Evolutionary conservation across 1,140 invertebrate genomes (phyloP), one percentile per base, ranked within the genome.

Genomic region (Sycophaga agraensis): DNA sequence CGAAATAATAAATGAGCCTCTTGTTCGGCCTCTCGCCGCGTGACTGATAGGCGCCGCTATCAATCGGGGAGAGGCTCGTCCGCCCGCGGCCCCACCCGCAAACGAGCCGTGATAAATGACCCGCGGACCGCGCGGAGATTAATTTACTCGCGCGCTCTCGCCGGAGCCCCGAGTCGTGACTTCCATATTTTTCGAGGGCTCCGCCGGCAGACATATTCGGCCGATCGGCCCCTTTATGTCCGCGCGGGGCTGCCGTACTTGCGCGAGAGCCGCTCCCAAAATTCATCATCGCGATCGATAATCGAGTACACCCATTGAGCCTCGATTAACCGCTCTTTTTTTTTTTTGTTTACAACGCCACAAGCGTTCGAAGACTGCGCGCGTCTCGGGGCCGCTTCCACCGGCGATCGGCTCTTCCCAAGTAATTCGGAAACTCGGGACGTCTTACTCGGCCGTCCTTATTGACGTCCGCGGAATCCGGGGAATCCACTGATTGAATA

Each of bases 401-500:
- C n/a, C n/a, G n/a, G n/a, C n/a, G n/a, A n/a, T n/a, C n/a, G n/a
- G n/a, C n/a, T n/a, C n/a, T 63, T 66, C 34, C 51, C 64, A 69
- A 77, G 73, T 73, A 70, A 70, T 72, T 68, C 67, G 55, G 53
- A n/a, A 63, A 69, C 60, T 53, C 67, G 59, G 59, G 71, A 76
- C 76, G 67, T 76, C 76, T 79, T 75, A 78, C 70, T 78, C 65
- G 65, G 40, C 9, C 8, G 61, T 59, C 66, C 70, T 72, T 73
- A 77, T 76, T 70, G 77, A 76, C 61, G 71, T 71, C 60, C 59
- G 65, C 57, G 73, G 79, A 79, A 81, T 81, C 65, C 65, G 48
- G 63, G 74, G 77, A 69, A 79, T 81, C 63, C 64, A 68, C 68
- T 79, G 77, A 81, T 81, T 78, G 77, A 79, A 81, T 77, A 67